Evolutionary conservation across 2,888 invertebrate species (phyloP).

Genomic region (Galerucella nymphaeae): DNA sequence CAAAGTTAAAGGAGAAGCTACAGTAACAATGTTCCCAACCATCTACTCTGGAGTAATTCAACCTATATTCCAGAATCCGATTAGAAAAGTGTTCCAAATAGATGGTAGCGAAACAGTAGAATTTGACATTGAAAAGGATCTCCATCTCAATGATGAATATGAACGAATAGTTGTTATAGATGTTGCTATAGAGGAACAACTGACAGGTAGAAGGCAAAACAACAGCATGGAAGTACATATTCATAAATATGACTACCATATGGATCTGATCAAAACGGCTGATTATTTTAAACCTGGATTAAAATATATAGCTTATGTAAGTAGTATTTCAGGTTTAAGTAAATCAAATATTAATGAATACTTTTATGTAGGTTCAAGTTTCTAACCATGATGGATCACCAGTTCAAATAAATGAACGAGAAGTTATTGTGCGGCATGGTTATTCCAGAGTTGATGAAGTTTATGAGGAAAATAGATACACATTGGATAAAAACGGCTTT

Average conservation of each 20-base stretch:
- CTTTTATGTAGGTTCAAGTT: constrained; percentile 70
- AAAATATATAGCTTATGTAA: constrained; percentile 84
- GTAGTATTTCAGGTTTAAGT: constrained; percentile 50
- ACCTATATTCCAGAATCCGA: constrained; percentile 77
- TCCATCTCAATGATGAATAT: constrained; percentile 82
- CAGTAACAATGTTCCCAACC: constrained; percentile 85
- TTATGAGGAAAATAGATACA: constrained; percentile 67
- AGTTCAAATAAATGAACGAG: constrained; percentile 70
- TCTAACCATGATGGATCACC: constrained; percentile 77
- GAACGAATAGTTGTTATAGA: constrained; percentile 85
- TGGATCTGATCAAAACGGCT: constrained; percentile 83
- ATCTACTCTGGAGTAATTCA: constrained; percentile 83
- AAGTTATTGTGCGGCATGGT: constrained; percentile 72
- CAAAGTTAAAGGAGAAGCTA: constrained; percentile 87
- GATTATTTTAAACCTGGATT: constrained; percentile 91
- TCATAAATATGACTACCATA: constrained; percentile 80
- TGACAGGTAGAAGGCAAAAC: constrained; percentile 87
- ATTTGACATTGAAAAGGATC: constrained; percentile 80
- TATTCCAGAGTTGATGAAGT: constrained; percentile 71
- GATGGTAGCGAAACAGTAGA: constrained; percentile 75
- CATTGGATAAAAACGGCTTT: constrained; percentile 74
- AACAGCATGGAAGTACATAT: constrained; percentile 78
- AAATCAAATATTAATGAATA: background rate
- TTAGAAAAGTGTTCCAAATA: constrained; percentile 77
- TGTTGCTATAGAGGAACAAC: constrained; percentile 89